Base-by-base conservation (phyloP, 2,113 vertebrate species). In the Nipponia nippon region DNA sequence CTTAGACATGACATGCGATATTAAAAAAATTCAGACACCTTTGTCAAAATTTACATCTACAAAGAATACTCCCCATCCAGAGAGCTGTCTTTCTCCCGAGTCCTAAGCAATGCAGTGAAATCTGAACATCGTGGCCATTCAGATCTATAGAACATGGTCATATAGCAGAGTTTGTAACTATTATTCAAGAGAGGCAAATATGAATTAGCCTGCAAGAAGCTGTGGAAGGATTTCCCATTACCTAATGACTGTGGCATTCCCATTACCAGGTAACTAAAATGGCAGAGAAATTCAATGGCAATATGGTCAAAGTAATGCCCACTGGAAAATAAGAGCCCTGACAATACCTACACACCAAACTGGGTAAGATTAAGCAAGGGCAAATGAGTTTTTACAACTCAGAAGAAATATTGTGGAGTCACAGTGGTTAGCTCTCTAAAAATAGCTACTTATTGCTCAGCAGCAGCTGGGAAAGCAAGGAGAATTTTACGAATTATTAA, bases 401-500 rank as follows among this genome's bases (percentile, higher is more conserved):
- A 12, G 59, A 86, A 93, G 71, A 73, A 92, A 83, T 87, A 89
- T 44, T 66, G 63, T 86, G 76, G 75, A 88, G 58, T 95, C 1
- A 38, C 63, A 83, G 89, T 77, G 76, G 67, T 94, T 95, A 87
- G 83, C 62, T 86, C 58, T 92, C 88, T 92, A 95, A 95, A 95
- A 95, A 93, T 93, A 96, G 83, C 71, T 92, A 49, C 59, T 81
- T 92, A 94, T 42, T 90, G 78, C 88, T 96, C 90, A 90, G 61
- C 61, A 91, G 92, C 92, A 94, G 89, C 94, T 96, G 91, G 79
- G 88, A 80, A 77, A 83, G 58, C 67, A n/a, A 73, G 59, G 34
- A 92, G 46, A 89, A 81, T 95, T 93, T 95, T 97, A 89, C 6
- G 1, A 92, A 92, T 94, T 95, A 87, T 94, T 95, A 90, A 90